Conservation (phyloP, 2,888 invertebrate species). For the Ganaspis brasiliensis region DNA sequence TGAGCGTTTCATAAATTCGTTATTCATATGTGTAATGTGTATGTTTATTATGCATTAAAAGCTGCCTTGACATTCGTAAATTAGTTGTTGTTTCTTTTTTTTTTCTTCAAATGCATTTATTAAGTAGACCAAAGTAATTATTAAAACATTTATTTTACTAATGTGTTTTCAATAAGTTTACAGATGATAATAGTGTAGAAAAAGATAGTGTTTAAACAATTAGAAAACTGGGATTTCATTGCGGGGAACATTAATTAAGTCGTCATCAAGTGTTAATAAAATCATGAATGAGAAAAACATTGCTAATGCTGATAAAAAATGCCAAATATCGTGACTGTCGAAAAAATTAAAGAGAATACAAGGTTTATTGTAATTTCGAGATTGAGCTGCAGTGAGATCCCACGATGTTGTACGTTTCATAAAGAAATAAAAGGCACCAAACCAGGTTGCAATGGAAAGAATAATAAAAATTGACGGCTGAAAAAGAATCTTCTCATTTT, state of each 20-base stretch:
- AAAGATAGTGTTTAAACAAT: conserved; percentile 61
- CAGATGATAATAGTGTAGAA: not conserved
- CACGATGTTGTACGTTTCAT: conserved; percentile 86
- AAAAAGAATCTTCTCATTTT: conserved; percentile 84
- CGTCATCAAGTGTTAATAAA: conserved; percentile 90
- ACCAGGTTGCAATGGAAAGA: conserved; percentile 86
- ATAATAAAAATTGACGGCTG: conserved; percentile 86
- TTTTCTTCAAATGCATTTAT: conserved; percentile 23
- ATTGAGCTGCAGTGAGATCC: conserved; percentile 88
- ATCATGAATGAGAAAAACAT: conserved; percentile 93
- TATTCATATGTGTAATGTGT: not conserved
- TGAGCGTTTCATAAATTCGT: conserved; percentile 7
- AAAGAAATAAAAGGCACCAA: conserved; percentile 87
- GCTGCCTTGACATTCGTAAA: conserved; percentile 40
- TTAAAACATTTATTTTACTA: not conserved
- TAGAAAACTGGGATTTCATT: conserved; percentile 89
- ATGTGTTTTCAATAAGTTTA: not conserved
- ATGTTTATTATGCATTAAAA: conserved; percentile 4
- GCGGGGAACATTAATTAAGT: conserved; percentile 85
- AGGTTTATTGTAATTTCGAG: conserved; percentile 87
- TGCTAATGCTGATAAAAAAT: conserved; percentile 89
- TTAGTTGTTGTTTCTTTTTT: too few species aligned
- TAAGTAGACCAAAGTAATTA: conserved; percentile 2
- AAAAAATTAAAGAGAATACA: conserved; percentile 88
- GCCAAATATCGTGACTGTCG: conserved; percentile 94